Conservation (phyloP, 2,888 invertebrate species). For the Galerucella pusilla region DNA sequence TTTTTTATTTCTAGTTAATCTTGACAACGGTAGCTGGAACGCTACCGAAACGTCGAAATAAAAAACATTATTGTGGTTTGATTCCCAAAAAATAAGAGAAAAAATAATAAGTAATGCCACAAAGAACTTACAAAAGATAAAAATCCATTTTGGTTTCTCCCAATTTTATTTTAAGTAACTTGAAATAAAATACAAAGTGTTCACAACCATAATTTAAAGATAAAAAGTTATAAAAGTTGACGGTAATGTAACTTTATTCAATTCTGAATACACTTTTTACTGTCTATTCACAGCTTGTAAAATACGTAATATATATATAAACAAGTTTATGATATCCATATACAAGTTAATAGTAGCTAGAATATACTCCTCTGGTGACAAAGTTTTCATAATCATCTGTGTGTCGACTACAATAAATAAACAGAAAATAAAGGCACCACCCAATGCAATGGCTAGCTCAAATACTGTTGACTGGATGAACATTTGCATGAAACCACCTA, state of each 20-base stretch:
- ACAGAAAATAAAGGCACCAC: conserved; percentile 81
- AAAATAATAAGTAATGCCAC: no score
- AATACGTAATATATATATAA: conserved; percentile 82
- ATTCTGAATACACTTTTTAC: conserved; percentile 13
- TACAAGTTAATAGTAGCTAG: conserved; percentile 79
- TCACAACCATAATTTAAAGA: conserved; percentile 5
- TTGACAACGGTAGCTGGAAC: no score
- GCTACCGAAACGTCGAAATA: no score
- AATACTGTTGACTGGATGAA: conserved; percentile 78
- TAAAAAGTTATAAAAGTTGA: background rate
- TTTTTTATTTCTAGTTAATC: no score
- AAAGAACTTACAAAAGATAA: no score
- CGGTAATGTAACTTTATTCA: conserved; percentile 4
- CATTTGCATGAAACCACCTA: conserved; percentile 77
- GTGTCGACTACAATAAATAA: conserved; percentile 88
- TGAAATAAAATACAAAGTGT: conserved; percentile 3
- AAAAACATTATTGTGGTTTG: no score
- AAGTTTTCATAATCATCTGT: conserved; percentile 81
- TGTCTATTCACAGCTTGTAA: conserved; percentile 65
- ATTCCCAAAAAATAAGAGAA: no score
- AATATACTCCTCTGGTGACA: conserved; percentile 84
- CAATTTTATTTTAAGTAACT: background rate
- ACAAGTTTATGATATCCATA: conserved; percentile 88
- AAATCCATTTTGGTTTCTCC: background rate
- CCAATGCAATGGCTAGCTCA: conserved; percentile 77